Percentiles rank a stretch among this genome's conserved stretches.
Conservation (phyloP, 2,113 vertebrate genomes). For the Anser brachyrhynchus region DNA sequence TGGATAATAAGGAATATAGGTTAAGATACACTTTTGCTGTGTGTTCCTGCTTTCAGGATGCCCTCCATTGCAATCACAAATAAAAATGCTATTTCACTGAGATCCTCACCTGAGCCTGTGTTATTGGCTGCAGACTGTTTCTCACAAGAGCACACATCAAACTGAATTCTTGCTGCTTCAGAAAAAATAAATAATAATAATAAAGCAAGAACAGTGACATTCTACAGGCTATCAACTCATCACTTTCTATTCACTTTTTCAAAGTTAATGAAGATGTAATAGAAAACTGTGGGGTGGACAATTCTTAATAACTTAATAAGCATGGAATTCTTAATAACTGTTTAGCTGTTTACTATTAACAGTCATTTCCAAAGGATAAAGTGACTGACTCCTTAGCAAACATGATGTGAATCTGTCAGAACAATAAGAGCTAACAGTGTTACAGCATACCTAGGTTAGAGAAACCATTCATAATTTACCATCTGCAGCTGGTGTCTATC, state of each 20-base stretch:
- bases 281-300: neutral
- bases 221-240: neutral
- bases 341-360: neutral
- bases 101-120: too few species aligned
- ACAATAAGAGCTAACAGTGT: neutral
- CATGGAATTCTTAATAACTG: neutral
- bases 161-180: neutral
- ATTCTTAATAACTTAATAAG: neutral
- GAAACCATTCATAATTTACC: neutral
- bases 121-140: too few species aligned
- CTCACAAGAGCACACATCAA: neutral
- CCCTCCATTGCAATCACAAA: too few species aligned
- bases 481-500: neutral
- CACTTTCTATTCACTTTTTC: too few species aligned
- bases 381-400: neutral
- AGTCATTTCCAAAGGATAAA: neutral
- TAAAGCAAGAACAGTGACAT: neutral
- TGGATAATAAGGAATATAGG: too few species aligned
- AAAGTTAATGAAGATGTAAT: neutral
- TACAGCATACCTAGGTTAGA: neutral
- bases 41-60: too few species aligned
- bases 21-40: too few species aligned
- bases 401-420: neutral
- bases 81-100: too few species aligned
- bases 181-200: neutral